Base-by-base conservation (phyloP, 1,140 invertebrate genomes). In the Platorchestia sp. region DNA sequence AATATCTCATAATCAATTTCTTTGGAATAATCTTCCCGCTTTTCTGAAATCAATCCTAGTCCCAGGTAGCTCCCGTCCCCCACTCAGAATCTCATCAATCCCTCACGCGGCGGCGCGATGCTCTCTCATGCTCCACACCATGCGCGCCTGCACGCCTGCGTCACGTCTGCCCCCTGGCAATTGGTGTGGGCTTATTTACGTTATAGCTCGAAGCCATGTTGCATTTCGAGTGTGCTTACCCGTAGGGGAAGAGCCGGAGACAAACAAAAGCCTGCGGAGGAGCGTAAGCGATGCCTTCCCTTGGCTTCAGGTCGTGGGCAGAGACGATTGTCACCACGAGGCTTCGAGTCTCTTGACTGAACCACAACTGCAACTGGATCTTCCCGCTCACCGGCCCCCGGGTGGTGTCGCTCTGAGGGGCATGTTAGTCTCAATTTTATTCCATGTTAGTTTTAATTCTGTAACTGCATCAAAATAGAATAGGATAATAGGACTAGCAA, bases 341-440 rank as follows among this genome's bases (percentile, higher is more conserved):
- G 96, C 99, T 98, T 96, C 98, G 98, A 59, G 98, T 97, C 96
- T 99, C 98, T 43, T 98, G 98, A 96, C 99, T 98, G 97, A 98
- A 99, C 98, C 98, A 98, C 42, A 99, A 98, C 97, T 99, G 98
- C 96, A 99, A 98, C 97, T 99, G 98, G 43, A 99, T 98, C 42
- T 98, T 97, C 42, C 98, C 98, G 47, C 98, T 98, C 95, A 96
- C 96, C 3, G 95, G 96, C 27, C 95, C 96, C 0, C 96, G 95
- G 16, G 45, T 59, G 3, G 95, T 59, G 95, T 96, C 96, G 41
- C 96, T 95, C 96, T 96, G 87, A 16, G 47, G 27, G 10, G 14
- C 1, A 75, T 75, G 27, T 75, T 75, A 75, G 14, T 75, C 36
- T 14, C 27, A 75, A 51, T 6, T 51, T 51, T 51, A 51, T 7